These are phyloP conservation scores for Dendrocopos noguchii DNA, from an alignment of 2,113 vertebrate species.

Conservation along the genomic window DNA sequence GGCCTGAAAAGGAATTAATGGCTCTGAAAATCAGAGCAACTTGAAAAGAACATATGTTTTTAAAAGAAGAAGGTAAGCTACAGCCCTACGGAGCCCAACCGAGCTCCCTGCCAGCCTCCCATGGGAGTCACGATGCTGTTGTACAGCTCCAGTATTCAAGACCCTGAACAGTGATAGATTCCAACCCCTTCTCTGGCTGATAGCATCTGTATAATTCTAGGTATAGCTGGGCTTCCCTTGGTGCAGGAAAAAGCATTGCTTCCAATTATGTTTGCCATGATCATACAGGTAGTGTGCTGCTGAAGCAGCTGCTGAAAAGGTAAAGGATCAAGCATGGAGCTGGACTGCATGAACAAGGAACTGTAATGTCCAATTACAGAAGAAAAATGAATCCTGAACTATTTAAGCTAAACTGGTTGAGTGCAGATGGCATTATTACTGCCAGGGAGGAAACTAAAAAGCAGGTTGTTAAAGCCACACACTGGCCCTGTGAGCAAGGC, in stretches of 20 bases:
- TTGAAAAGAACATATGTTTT: constrained; percentile 15
- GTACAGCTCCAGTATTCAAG: neutral
- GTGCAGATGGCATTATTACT: neutral
- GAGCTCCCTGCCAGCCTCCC: neutral
- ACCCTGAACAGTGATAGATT: neutral
- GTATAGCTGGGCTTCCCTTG: neutral
- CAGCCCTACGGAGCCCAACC: neutral
- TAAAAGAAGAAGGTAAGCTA: neutral
- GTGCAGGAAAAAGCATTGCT: neutral
- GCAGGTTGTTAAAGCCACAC: neutral
- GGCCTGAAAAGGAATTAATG: constrained; percentile 44
- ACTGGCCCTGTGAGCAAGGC: neutral
- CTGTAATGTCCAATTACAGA: neutral
- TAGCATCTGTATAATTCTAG: neutral
- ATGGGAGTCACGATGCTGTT: neutral
- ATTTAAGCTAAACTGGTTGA: neutral
- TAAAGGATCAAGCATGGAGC: neutral
- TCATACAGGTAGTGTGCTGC: neutral
- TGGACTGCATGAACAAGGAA: neutral
- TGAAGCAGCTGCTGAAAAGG: neutral
- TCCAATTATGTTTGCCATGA: neutral
- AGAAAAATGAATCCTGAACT: constrained; percentile 17
- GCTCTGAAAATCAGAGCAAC: constrained; percentile 25
- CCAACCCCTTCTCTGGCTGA: neutral
- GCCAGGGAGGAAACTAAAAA: neutral